Percentiles rank a stretch among this genome's conserved stretches.
Evolutionary conservation across 2,113 vertebrate genomes (phyloP).

Genomic region (Dendropsophus ebraccatus): DNA sequence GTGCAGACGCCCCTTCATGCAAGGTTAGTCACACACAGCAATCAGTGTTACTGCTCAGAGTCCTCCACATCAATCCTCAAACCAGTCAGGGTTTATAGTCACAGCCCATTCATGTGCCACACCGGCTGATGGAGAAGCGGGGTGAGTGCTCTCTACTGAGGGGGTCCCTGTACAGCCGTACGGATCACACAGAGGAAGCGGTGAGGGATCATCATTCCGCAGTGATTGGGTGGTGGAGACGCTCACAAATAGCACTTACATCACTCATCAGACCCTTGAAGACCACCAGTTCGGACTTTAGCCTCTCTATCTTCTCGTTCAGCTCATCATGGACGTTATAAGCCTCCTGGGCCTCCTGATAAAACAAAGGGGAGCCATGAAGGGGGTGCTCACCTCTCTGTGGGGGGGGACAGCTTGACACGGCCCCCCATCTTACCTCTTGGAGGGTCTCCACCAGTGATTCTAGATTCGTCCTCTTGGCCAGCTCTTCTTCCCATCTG

Average conservation of each 20-base stretch:
- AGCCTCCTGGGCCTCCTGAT: slow-evolving; percentile 84
- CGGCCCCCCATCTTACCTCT: slow-evolving; percentile 76
- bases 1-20: slow-evolving; percentile 26
- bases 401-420: neutral
- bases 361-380: neutral
- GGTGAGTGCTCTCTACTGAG: neutral
- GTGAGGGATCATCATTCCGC: slow-evolving; percentile 18
- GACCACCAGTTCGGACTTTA: slow-evolving; percentile 95
- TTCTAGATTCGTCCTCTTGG: slow-evolving; percentile 87
- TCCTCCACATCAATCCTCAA: neutral
- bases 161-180: slow-evolving; percentile 2
- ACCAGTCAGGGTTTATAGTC: neutral
- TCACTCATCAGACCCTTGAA: slow-evolving; percentile 98
- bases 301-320: slow-evolving; percentile 89
- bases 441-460: slow-evolving; percentile 86
- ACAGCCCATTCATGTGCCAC: slow-evolving; percentile 6
- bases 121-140: slow-evolving; percentile 6
- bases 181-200: slow-evolving; percentile 29
- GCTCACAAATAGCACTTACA: slow-evolving; percentile 77
- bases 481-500: slow-evolving; percentile 95
- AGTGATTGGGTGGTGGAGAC: neutral
- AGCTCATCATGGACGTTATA: slow-evolving; percentile 88
- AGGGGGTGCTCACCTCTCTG: too few species aligned
- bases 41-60: neutral
- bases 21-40: slow-evolving; percentile 27